Conservation (phyloP, 2,888 invertebrate genomes). For the Stramonita haemastoma region DNA sequence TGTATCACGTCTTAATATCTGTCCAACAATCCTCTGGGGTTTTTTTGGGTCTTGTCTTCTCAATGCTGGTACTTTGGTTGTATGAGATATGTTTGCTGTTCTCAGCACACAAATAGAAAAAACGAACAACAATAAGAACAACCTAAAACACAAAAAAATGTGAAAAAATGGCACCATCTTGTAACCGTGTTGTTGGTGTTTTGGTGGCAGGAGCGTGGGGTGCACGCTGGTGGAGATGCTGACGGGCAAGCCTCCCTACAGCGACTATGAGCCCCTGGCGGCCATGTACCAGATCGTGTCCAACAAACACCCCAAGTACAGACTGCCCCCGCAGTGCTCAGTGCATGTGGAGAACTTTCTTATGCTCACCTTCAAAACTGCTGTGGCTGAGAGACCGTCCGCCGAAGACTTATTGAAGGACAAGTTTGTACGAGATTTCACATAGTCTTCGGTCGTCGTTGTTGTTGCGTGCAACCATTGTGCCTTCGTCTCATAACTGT, state of each 20-base stretch:
- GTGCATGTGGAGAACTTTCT: constrained; percentile 69
- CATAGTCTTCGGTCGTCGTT: constrained; percentile 38
- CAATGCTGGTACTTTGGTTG: no score
- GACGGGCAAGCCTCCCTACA: constrained; percentile 75
- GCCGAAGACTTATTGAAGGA: constrained; percentile 70
- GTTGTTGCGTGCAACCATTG: background rate
- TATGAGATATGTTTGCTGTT: no score
- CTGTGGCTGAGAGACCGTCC: constrained; percentile 69
- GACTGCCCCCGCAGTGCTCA: constrained; percentile 66
- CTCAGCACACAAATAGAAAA: no score
- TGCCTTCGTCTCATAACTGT: background rate
- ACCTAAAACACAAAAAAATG: no score
- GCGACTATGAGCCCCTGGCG: constrained; percentile 76
- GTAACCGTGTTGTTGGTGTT: background rate
- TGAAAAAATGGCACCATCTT: background rate
- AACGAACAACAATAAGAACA: no score
- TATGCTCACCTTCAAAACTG: constrained; percentile 66
- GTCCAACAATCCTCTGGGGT: no score
- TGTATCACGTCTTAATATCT: no score
- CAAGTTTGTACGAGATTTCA: constrained; percentile 53
- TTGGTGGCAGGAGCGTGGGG: constrained; percentile 75
- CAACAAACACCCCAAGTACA: constrained; percentile 69
- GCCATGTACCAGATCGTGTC: constrained; percentile 78
- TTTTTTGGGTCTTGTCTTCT: no score
- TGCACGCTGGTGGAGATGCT: constrained; percentile 78